Conservation (phyloP, 2,797 vertebrate species). For the Labroides dimidiatus region DNA sequence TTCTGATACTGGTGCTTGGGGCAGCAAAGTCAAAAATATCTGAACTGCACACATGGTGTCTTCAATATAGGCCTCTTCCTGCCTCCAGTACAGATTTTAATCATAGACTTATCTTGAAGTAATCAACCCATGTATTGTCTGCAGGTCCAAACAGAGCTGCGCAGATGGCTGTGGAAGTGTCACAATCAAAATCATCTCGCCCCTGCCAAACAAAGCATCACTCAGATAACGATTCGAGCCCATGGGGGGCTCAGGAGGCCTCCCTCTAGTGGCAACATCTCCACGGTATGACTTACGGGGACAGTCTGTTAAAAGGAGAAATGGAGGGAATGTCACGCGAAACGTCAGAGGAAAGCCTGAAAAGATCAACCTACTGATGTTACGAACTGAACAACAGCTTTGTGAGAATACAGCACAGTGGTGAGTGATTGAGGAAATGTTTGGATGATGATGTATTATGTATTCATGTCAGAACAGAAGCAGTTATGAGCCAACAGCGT, state of each 20-base stretch:
- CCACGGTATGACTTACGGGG: conserved; percentile 79
- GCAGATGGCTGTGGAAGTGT: conserved; percentile 85
- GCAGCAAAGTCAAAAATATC: not conserved
- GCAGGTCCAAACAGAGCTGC: conserved; percentile 89
- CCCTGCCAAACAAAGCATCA: conserved; percentile 80
- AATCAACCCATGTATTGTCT: not conserved
- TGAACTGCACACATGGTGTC: too few relatives aligned
- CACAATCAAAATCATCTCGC: conserved; percentile 81
- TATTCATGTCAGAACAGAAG: conserved; percentile 10
- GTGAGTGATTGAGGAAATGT: conserved; percentile 19
- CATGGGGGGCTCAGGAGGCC: conserved; percentile 72
- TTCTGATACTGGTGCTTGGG: too few relatives aligned
- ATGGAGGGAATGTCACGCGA: not conserved
- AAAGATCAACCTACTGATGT: conserved; percentile 14
- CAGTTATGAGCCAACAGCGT: not conserved
- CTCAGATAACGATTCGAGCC: conserved; percentile 83
- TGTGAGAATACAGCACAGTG: conserved; percentile 18
- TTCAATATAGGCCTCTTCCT: not conserved
- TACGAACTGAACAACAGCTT: conserved; percentile 19
- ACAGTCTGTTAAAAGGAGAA: not conserved
- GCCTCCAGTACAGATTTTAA: not conserved
- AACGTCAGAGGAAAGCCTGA: conserved; percentile 13
- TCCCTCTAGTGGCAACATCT: conserved; percentile 70
- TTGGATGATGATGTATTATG: conserved; percentile 1
- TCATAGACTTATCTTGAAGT: not conserved